Percentiles rank a stretch among this genome's conserved stretches.
Conservation (phyloP, 2,113 vertebrate genomes). For the Thryonomys swinderianus region DNA sequence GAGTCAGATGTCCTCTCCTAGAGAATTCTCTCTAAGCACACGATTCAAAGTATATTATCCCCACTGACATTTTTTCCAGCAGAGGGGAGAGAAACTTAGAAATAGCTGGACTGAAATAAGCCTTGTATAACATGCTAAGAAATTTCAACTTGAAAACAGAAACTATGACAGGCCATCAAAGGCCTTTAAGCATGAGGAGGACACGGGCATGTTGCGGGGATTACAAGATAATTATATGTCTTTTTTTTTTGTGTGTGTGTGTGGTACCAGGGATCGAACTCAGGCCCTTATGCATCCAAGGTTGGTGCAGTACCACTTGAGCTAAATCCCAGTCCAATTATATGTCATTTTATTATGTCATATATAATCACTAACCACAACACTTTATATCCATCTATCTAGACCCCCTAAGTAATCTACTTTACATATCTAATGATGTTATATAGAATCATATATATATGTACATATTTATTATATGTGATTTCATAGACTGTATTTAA, state of each 20-base stretch:
- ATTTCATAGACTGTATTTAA: neutral
- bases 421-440: neutral
- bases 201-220: neutral
- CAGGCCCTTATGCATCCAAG: too few relatives aligned
- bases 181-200: neutral
- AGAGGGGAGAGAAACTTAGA: neutral
- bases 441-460: neutral
- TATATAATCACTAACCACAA: neutral
- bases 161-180: neutral
- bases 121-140: neutral
- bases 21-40: neutral
- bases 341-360: neutral
- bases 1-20: neutral
- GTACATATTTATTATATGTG: neutral
- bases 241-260: too few relatives aligned
- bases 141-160: conserved; percentile 18
- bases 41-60: neutral
- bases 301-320: too few relatives aligned
- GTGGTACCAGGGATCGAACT: too few relatives aligned
- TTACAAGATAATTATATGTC: too few relatives aligned
- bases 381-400: neutral
- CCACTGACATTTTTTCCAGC: neutral
- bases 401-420: neutral
- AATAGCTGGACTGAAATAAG: neutral
- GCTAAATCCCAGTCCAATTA: neutral